Conservation (phyloP, 64 coral and sea anemone genomes). For the Cladopsammia gracilis region DNA sequence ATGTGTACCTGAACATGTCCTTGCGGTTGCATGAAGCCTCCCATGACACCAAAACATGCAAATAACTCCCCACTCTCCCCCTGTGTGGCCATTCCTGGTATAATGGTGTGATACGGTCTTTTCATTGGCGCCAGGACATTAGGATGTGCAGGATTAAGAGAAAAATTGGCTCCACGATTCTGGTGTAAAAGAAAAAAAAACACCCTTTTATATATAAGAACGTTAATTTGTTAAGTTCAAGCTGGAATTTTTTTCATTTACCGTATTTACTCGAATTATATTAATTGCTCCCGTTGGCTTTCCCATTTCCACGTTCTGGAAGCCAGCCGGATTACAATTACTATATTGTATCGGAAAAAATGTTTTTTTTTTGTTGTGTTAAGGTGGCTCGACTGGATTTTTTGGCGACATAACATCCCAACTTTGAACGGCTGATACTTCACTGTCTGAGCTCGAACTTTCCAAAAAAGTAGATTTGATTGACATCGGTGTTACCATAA, state of each 20-base stretch:
- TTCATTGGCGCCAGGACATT: conserved; percentile 82
- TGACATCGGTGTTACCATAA: too few relatives aligned
- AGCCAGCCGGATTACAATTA: too few relatives aligned
- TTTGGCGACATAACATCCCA: too few relatives aligned
- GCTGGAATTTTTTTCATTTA: neutral
- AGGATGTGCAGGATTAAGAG: conserved; percentile 76
- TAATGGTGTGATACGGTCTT: conserved; percentile 96
- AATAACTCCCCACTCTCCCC: conserved; percentile 81
- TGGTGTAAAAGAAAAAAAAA: conserved; percentile 11
- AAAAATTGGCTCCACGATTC: conserved; percentile 94
- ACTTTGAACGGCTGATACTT: too few relatives aligned
- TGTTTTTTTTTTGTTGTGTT: too few relatives aligned
- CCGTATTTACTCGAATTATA: too few relatives aligned
- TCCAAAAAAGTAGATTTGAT: too few relatives aligned
- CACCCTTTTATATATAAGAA: neutral
- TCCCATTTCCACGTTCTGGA: too few relatives aligned
- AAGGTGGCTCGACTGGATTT: too few relatives aligned
- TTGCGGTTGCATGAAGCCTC: conserved; percentile 98
- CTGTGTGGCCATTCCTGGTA: conserved; percentile 94
- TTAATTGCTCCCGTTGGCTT: too few relatives aligned
- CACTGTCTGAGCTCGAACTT: too few relatives aligned
- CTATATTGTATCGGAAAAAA: too few relatives aligned
- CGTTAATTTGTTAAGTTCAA: neutral
- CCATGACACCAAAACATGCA: conserved; percentile 99
- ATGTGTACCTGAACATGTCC: conserved; percentile 92